Conservation (phyloP, 2,797 vertebrate species). For the Spizella passerina region DNA sequence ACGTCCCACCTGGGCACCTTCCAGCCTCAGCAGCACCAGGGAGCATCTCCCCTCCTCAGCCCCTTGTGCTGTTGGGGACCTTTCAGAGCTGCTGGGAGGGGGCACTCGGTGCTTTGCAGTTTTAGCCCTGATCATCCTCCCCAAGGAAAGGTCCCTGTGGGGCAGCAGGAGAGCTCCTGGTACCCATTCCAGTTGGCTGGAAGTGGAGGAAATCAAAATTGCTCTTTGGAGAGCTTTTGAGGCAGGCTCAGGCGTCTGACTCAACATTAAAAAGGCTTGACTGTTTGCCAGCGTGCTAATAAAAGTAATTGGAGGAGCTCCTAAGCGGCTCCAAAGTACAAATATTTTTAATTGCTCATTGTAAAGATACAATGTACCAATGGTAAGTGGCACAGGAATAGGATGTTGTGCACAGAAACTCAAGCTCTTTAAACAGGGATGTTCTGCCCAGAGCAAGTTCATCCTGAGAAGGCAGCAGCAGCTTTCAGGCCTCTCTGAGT, state of each 20-base stretch:
- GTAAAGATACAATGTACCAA: neutral
- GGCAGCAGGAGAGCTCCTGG: rapidly evolving
- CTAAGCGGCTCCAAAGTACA: conserved; percentile 46
- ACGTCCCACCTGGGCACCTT: rapidly evolving
- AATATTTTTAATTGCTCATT: conserved; percentile 52
- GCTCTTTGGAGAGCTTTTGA: conserved; percentile 14
- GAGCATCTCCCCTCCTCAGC: neutral
- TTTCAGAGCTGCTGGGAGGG: neutral
- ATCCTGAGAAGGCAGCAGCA: neutral
- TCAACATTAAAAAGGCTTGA: conserved; percentile 15
- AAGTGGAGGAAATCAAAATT: neutral
- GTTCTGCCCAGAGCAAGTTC: neutral
- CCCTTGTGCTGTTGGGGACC: neutral
- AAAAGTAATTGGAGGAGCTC: conserved; percentile 46
- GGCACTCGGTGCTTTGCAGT: neutral
- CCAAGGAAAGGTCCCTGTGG: neutral
- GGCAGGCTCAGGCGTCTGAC: neutral
- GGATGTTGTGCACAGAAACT: neutral
- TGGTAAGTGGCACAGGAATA: neutral
- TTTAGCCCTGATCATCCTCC: neutral
- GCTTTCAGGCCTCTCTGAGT: neutral
- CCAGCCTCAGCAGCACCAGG: rapidly evolving
- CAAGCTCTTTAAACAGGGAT: neutral
- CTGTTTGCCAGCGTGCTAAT: conserved; percentile 50
- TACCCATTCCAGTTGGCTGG: neutral